Evolutionary conservation across 2,888 invertebrate species (phyloP), one percentile per base, ranked within the genome.

Genomic region (Orthosia gothica): DNA sequence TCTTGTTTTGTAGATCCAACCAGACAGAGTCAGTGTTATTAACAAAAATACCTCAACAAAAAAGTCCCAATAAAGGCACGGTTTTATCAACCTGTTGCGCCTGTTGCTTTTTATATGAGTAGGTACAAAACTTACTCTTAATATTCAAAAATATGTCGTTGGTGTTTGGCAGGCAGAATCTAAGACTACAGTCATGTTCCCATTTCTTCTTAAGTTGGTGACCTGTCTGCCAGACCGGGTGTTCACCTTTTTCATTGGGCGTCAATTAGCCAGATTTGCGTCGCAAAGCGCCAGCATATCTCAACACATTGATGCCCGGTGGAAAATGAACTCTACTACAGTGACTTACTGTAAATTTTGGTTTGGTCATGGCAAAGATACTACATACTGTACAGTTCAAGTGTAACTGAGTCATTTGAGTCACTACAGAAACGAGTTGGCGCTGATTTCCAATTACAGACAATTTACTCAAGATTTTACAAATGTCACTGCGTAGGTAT

Each of bases 241-340:
- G 77, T 89, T 90, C 88, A 89, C 88, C 85, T 88, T 84, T 82
- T 83, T 83, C 78, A 90, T 88, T 91, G 87, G 84, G 81, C 85
- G 85, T 87, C 90, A 91, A 90, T 91, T 91, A 90, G 86, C 82
- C 82, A 89, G 87, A 89, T 90, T 89, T 88, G 83, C 84, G 81
- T 74, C 80, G 80, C 76, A 75, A 79, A 84, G 79, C 75, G 81
- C 74, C 75, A 79, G 73, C 78, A 79, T 75, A 83, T 65, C 68
- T 77, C 52, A 18, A 49, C n/a, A 54, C 32, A 26, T 49, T 52
- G 26, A 58, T 49, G 52, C 74, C 26, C 52, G n/a, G 45, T 65
- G 20, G 58, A 87, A 71, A 83, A 55, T 74, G 69, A 74, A 83
- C 87, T 75, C 74, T 87, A 72, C 20, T 40, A 15, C 79, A 11